These are phyloP conservation scores for Pachypanchax playfairii DNA, from an alignment of 2,113 vertebrate species.

Conservation along the genomic window DNA sequence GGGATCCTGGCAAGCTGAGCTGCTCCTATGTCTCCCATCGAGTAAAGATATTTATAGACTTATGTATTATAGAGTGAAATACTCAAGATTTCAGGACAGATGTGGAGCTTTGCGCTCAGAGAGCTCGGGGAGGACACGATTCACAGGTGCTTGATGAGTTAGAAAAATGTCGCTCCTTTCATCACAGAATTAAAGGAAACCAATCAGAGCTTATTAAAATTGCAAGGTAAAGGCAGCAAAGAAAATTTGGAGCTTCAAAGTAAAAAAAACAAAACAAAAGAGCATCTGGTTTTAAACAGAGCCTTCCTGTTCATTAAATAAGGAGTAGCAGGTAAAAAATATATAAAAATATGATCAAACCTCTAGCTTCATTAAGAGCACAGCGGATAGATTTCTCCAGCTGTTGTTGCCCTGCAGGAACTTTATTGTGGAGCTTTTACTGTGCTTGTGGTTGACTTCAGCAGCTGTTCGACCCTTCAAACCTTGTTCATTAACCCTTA, in stretches of 20 bases:
- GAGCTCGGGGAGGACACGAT: conserved; percentile 10
- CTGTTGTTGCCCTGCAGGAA: not conserved
- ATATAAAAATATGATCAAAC: too few species aligned
- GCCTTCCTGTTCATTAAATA: too few species aligned
- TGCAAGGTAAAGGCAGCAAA: too few species aligned
- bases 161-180: conserved; percentile 49
- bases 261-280: too few species aligned
- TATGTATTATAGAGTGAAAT: conserved; percentile 48
- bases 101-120: conserved; percentile 13
- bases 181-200: conserved; percentile 11
- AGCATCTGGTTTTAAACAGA: too few species aligned
- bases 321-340: too few species aligned
- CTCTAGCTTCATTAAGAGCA: too few species aligned
- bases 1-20: conserved; percentile 35
- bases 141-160: conserved; percentile 45
- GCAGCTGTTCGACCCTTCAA: conserved; percentile 58
- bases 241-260: too few species aligned
- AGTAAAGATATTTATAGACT: conserved; percentile 63
- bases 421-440: not conserved
- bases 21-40: conserved; percentile 57
- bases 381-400: not conserved
- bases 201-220: not conserved
- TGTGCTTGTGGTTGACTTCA: conserved; percentile 18
- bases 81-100: conserved; percentile 38
- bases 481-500: conserved; percentile 26